A percentile compares a stretch with the other conserved stretches of the same genome.
Conservation (phyloP, 2,888 invertebrate species). For the Cenopis cana region DNA sequence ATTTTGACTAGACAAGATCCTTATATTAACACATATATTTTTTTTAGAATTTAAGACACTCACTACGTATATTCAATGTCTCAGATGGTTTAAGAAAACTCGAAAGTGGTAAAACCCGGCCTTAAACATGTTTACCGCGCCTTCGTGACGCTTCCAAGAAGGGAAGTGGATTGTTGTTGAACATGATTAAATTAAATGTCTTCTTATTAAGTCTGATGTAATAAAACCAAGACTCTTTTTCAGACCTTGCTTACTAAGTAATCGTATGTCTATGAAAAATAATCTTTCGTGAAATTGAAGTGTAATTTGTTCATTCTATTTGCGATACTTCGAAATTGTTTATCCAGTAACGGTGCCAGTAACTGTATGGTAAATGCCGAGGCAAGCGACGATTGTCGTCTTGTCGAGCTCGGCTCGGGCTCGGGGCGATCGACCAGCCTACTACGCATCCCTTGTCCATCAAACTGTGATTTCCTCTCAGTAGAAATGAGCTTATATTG, state of each 20-base stretch:
- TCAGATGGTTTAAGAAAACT: too few species aligned
- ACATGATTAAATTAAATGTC: background rate
- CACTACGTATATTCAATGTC: too few species aligned
- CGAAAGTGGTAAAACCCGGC: too few species aligned
- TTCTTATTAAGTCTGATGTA: background rate
- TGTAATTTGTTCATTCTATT: constrained; percentile 5
- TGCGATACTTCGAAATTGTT: constrained; percentile 36
- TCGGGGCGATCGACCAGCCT: constrained; percentile 15
- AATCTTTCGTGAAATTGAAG: background rate
- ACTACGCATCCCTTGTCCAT: constrained; percentile 15
- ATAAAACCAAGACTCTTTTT: constrained; percentile 2
- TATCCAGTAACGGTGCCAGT: constrained; percentile 45
- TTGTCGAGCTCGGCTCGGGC: too few species aligned
- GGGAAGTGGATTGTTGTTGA: constrained; percentile 4
- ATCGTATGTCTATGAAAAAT: background rate
- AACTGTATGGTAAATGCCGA: constrained; percentile 45
- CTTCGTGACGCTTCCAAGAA: constrained; percentile 5
- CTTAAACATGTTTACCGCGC: background rate
- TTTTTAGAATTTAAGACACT: too few species aligned
- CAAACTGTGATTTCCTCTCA: background rate
- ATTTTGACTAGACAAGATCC: too few species aligned
- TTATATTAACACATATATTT: too few species aligned
- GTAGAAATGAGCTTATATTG: too few species aligned
- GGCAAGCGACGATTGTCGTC: constrained; percentile 25
- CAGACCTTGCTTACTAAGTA: background rate